phyloP scores from a whole-genome alignment of 1,140 invertebrate species.

The Phortica variegata region DNA sequence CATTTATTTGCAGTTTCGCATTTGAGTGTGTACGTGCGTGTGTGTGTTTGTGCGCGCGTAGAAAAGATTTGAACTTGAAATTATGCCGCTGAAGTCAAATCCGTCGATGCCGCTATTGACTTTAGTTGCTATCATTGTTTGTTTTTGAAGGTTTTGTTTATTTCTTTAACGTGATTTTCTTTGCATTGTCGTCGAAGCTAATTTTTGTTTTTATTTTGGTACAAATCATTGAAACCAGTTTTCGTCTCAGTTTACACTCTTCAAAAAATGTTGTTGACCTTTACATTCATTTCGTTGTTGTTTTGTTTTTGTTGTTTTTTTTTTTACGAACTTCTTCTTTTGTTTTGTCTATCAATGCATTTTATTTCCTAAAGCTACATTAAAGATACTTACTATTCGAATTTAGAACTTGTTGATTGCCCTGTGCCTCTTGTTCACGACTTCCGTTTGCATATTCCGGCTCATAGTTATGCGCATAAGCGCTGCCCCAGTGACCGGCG shows the following conservation, averaged over 20 bases:
- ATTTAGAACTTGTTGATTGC: background rate
- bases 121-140: background rate
- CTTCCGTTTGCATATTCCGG: conserved; percentile 47
- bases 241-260: background rate
- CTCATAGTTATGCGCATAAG: conserved; percentile 51
- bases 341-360: too few species aligned
- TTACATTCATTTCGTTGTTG: conserved; percentile 18
- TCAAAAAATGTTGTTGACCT: conserved; percentile 39
- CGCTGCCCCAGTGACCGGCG: conserved; percentile 51
- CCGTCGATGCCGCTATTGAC: too few species aligned
- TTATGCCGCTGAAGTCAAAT: too few species aligned
- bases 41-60: too few species aligned
- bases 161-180: conserved; percentile 1
- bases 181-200: background rate
- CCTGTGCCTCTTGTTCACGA: too few species aligned
- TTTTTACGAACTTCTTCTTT: background rate
- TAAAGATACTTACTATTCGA: conserved; percentile 31
- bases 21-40: too few species aligned
- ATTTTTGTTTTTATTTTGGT: conserved; percentile 14
- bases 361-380: too few species aligned
- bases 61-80: too few species aligned
- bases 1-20: too few species aligned
- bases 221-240: conserved; percentile 13
- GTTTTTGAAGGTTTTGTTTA: background rate
- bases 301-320: conserved; percentile 10